These are phyloP conservation scores for Sinhomidia bicolor DNA, from an alignment of 2,888 invertebrate genomes.

Conservation along the genomic window DNA sequence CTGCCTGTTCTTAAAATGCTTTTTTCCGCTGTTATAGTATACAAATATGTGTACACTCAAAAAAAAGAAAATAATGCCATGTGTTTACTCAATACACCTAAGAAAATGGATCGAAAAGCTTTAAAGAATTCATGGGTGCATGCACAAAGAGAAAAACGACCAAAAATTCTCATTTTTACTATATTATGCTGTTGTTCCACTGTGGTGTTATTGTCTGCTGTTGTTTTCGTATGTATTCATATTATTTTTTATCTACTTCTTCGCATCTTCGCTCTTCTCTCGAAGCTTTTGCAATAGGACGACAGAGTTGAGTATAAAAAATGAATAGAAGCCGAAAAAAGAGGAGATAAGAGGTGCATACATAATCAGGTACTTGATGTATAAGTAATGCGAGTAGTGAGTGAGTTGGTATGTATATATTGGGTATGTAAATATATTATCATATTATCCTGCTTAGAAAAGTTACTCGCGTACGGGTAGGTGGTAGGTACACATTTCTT, in stretches of 20 bases:
- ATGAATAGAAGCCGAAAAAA: neutral
- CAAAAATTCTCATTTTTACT: neutral
- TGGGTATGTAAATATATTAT: too few species aligned
- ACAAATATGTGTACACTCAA: too few species aligned
- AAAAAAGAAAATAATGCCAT: neutral
- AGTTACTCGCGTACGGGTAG: too few species aligned
- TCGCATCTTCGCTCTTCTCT: neutral
- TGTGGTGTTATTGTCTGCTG: neutral
- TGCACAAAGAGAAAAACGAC: neutral
- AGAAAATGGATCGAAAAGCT: neutral
- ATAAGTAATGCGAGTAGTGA: neutral
- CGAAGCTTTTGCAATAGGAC: neutral
- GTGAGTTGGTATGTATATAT: neutral
- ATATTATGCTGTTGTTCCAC: too few species aligned
- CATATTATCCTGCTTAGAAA: neutral
- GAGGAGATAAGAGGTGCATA: neutral
- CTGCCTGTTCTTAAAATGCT: neutral
- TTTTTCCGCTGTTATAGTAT: neutral
- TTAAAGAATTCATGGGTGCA: neutral
- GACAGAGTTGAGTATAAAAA: neutral
- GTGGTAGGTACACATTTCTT: too few species aligned
- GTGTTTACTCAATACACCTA: neutral
- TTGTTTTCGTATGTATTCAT: neutral
- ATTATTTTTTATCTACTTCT: neutral
- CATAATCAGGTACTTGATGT: neutral